Base-by-base conservation (phyloP, 2,797 vertebrate species). In the Sylvilagus floridanus region DNA sequence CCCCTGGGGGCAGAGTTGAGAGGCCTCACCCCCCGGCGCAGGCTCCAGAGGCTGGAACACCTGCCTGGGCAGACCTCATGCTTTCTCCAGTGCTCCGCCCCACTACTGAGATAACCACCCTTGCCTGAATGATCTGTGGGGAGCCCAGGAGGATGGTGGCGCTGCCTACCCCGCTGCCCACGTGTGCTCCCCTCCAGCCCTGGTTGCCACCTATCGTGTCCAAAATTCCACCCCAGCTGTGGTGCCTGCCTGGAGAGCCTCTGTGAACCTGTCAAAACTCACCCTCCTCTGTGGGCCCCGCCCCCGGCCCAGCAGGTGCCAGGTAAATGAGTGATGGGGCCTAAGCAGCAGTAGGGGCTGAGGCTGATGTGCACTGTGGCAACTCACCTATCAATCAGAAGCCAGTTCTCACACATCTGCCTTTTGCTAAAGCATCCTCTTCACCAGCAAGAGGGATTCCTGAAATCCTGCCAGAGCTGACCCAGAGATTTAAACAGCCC, bases 351-450 rank as follows among this genome's bases (percentile, higher is more conserved):
- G 35, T 11, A 37, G 37, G 3, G 66, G 17, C 30, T 2, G 24
- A 54, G 63, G 8, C 7, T 17, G 17, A 5, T 7, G 54, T 4
- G 12, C 0, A 7, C n/a, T 26, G n/a, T 14, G 2, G 26, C 0
- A 10, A 14, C 37, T 85, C 60, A 60, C 60, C 87, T 97, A 12
- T 97, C 99, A 99, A 99, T 96, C 98, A 98, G 69, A 98, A 98
- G 13, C 98, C 98, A 0, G 98, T 99, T 54, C 92, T 98, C 26
- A 99, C 99, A 57, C 35, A 99, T 91, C 97, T 99, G 32, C 98
- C 98, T 0, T 95, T 99, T 90, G 99, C 99, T 42, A 97, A 75
- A 4, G 98, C 98, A 69, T 98, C 95, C 62, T 98, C 98, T 24
- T 97, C 98, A 0, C 79, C 86, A 0, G 98, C 97, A 99, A 35